Percentiles rank a stretch among this genome's conserved stretches.
These are phyloP conservation scores for Fragum fragum DNA, from an alignment of 2,888 invertebrate species.

Conservation along the genomic window DNA sequence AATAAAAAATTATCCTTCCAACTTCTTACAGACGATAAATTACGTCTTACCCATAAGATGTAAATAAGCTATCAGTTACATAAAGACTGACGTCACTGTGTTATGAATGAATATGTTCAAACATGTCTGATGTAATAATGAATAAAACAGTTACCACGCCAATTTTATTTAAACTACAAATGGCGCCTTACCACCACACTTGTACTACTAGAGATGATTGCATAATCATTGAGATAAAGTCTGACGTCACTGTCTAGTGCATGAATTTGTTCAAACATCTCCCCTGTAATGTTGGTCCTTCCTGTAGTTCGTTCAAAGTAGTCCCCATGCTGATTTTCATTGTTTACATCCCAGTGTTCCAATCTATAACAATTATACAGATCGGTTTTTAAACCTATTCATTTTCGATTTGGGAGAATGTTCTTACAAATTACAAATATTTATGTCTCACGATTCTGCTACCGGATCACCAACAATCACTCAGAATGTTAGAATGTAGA, in stretches of 20 bases:
- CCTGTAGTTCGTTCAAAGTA: slow-evolving; percentile 69
- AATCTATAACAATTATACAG: slow-evolving; percentile 70
- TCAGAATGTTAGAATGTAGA: no score
- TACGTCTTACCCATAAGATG: no score
- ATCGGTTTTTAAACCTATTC: no score
- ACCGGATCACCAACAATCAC: no score
- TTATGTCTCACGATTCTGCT: no score
- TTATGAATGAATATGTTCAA: slow-evolving; percentile 59
- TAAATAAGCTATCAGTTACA: no score
- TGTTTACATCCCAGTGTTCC: slow-evolving; percentile 81
- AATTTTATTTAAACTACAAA: no score
- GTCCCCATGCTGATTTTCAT: slow-evolving; percentile 76
- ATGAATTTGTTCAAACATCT: slow-evolving; percentile 73
- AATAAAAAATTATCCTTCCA: no score
- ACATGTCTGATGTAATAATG: slow-evolving; percentile 74
- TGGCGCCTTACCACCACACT: slow-evolving; percentile 27
- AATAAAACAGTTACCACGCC: no score
- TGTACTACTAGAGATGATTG: slow-evolving; percentile 22
- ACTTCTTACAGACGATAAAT: no score
- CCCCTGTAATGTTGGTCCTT: slow-evolving; percentile 65
- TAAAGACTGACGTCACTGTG: slow-evolving; percentile 67
- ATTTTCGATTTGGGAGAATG: no score
- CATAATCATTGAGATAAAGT: slow-evolving; percentile 76
- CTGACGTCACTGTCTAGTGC: slow-evolving; percentile 57
- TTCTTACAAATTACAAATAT: no score